phyloP scores from a whole-genome alignment of 2,113 vertebrate genomes.

The Sakesphorus luctuosus region DNA sequence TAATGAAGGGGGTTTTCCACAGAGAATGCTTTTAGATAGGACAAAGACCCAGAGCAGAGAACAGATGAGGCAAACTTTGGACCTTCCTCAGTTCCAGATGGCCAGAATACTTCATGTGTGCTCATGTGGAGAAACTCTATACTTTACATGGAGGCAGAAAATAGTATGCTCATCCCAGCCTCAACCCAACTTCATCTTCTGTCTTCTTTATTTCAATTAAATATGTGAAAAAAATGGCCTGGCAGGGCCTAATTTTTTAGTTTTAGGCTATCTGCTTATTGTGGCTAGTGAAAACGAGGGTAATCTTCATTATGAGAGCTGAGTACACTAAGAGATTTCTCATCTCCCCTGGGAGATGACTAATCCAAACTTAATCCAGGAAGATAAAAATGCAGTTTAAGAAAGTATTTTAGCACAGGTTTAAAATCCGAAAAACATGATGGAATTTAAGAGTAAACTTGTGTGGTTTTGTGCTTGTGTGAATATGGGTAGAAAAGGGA shows the following conservation, averaged over 20 bases:
- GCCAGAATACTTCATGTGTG: not conserved
- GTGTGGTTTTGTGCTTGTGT: not conserved
- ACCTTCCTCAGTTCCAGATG: not conserved
- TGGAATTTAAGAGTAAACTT: not conserved
- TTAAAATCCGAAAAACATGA: not conserved
- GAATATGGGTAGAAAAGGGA: not conserved
- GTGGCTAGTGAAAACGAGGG: not conserved
- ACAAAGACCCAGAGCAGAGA: not conserved
- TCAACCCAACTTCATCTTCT: not conserved
- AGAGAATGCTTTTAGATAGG: not conserved
- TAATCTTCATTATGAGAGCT: not conserved
- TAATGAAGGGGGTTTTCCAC: not conserved
- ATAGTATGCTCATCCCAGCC: not conserved
- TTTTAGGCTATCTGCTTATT: not conserved
- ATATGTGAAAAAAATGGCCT: not conserved
- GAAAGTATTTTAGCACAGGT: not conserved
- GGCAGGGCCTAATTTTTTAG: not conserved
- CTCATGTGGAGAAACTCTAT: not conserved
- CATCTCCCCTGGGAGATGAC: slow-evolving; percentile 13
- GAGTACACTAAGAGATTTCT: not conserved
- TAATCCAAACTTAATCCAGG: slow-evolving; percentile 8
- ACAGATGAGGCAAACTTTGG: not conserved
- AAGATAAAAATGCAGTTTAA: not conserved
- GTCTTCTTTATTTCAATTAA: not conserved
- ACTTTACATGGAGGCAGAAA: not conserved